Base-by-base conservation (phyloP, 1,140 invertebrate genomes). In the Brachionus calyciflorus region DNA sequence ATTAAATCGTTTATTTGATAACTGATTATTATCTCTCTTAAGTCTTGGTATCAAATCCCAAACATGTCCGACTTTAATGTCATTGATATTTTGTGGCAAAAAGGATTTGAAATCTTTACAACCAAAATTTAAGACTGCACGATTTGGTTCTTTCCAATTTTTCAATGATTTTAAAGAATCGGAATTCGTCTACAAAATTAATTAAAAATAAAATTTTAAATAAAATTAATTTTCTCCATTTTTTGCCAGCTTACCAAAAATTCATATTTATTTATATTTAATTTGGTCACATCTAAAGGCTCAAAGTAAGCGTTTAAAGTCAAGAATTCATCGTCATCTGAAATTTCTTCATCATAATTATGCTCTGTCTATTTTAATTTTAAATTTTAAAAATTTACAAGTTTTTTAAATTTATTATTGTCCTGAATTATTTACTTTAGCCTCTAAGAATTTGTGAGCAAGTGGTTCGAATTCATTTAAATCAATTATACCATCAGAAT, bases 221-320 rank as follows among this genome's bases (percentile, higher is more conserved):
- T 28, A 14, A n/a, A 53, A 1, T 9, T 53, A 24, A 7, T 53
- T 53, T 53, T 24, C 3, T 7, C 30, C 41, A 10, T 44, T 1
- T 10, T 17, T 37, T 60, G 33, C 9, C 17, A 37, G 17, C 49
- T 51, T 44, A 75, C 53, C 24, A 76, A 41, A 55, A 46, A 55
- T 28, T 30, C 14, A 46, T 76, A 30, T 70, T 49, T 49, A 28
- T 70, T 37, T 19, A 10, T 19, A 33, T n/a, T 51, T 4, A 70
- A 33, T 19, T 49, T 70, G 10, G 44, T 19, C 19, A 49, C n/a
- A 46, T 76, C 49, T 4, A 76, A 6, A 10, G 73, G 73, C 19
- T 76, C 73, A 57, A n/a, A 76, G 12, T 44, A 60, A 41, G 73
- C 73, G 44, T 76, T 76, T 21, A 76, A n/a, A 55, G 73, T 76